Conservation (phyloP, 2,888 invertebrate genomes). For the Metallyticus violacea region DNA sequence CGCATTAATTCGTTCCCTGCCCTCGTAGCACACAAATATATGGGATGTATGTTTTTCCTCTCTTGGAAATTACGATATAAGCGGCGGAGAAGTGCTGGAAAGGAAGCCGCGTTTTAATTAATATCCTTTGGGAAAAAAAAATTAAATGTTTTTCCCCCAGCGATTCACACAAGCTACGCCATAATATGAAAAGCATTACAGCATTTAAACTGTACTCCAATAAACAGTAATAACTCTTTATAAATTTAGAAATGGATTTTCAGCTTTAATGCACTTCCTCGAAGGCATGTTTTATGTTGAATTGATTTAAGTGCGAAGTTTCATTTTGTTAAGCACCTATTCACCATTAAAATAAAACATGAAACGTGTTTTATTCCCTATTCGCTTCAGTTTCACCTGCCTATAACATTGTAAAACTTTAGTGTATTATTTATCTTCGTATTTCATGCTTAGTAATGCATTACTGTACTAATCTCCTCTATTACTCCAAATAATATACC, state of each 20-base stretch:
- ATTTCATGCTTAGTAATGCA: too few relatives aligned
- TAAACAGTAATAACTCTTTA: neutral
- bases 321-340: neutral
- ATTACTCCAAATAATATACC: too few relatives aligned
- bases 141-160: neutral
- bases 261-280: neutral
- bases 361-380: too few relatives aligned
- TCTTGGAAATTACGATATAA: neutral
- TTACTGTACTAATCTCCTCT: too few relatives aligned
- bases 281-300: neutral
- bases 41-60: neutral
- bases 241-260: neutral
- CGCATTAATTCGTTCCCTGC: neutral
- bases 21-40: neutral
- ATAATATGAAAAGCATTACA: neutral
- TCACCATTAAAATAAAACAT: neutral
- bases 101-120: neutral
- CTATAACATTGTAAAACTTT: too few relatives aligned
- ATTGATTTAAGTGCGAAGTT: neutral
- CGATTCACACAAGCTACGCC: neutral
- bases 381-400: too few relatives aligned
- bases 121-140: neutral
- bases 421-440: too few relatives aligned
- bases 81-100: neutral
- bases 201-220: neutral